Base-by-base conservation (phyloP, 2,888 invertebrate species). In the Ichneumoninae sp. region DNA sequence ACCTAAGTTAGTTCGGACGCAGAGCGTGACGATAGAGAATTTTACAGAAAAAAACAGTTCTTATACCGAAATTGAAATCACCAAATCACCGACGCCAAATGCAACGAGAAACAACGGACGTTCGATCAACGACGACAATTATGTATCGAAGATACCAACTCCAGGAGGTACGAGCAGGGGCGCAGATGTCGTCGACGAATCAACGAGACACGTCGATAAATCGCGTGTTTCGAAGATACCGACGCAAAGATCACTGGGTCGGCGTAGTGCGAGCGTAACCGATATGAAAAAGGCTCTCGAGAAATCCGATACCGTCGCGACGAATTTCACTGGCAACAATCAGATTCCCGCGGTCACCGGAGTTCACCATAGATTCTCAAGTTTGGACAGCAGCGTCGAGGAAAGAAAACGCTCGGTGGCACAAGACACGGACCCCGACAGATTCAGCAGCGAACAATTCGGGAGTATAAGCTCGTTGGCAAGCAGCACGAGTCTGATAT, bases 221-320 rank as follows among this genome's bases (percentile, higher is more conserved):
- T 83, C 87, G 10, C 88, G 84, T 71, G 83, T 40, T 7, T 91
- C 93, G 3, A 92, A 91, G 47, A 92, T 93, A 1, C 93, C 93
- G 7, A 91, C 88, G 3, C 82, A 89, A 4, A 86, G 90, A 33
- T 88, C 88, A 36, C 83, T 93, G 1, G 90, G 90, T 13, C 87
- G 92, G 82, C 90, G 94, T 16, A 94, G 94, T 82, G 93, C 93
- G 62, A 94, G 94, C 80, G 95, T 96, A 1, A 95, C 94, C 76
- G 95, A 95, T 88, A 94, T 96, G 88, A 94, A 95, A 82, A 95
- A 95, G 87, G 95, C 95, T 62, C 94, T 96, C 87, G 96, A 96
- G 85, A 94, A 94, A 85, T 91, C 92, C 1, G 94, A 94, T 71
- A 87, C 82, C 19, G 80, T 85, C n/a, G 47, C 26, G 19, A 33